Evolutionary conservation across 2,888 invertebrate genomes (phyloP).

Genomic region (Crossocerus cetratus): DNA sequence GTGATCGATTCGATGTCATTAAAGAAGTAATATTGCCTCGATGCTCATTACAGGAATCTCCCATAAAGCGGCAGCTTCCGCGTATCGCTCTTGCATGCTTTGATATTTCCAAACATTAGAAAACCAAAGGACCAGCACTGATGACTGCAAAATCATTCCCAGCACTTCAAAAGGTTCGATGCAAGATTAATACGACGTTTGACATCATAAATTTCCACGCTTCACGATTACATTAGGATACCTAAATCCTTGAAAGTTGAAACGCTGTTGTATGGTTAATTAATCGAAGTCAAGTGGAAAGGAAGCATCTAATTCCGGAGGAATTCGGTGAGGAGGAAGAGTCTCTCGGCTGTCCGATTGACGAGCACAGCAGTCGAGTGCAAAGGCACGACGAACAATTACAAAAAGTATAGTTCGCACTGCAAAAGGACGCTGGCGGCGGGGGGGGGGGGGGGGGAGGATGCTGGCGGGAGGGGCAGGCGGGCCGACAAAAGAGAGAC

Average conservation of each 20-base stretch:
- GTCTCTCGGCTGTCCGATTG: neutral
- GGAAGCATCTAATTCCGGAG: constrained; percentile 1
- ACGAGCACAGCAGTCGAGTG: neutral
- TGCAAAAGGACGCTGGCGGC: neutral
- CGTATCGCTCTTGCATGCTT: neutral
- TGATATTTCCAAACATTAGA: too few species aligned
- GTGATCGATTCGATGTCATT: constrained; percentile 36
- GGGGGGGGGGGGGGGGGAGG: neutral
- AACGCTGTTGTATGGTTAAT: too few species aligned
- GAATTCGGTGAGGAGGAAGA: neutral
- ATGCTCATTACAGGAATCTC: constrained; percentile 1
- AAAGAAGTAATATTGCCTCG: constrained; percentile 49
- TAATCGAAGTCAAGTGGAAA: neutral
- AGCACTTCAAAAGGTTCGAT: too few species aligned
- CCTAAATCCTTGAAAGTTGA: too few species aligned
- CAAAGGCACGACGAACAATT: neutral
- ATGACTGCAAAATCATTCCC: too few species aligned
- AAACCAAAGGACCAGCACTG: too few species aligned
- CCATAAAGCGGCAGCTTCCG: neutral
- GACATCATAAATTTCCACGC: too few species aligned
- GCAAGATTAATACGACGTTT: too few species aligned
- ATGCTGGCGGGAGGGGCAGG: constrained; percentile 30
- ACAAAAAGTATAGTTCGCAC: neutral
- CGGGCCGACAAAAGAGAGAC: constrained; percentile 48
- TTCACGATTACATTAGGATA: too few species aligned